Evolutionary conservation across 2,888 invertebrate species (phyloP), one percentile per base, ranked within the genome.

Genomic region (Oscheius sp.): DNA sequence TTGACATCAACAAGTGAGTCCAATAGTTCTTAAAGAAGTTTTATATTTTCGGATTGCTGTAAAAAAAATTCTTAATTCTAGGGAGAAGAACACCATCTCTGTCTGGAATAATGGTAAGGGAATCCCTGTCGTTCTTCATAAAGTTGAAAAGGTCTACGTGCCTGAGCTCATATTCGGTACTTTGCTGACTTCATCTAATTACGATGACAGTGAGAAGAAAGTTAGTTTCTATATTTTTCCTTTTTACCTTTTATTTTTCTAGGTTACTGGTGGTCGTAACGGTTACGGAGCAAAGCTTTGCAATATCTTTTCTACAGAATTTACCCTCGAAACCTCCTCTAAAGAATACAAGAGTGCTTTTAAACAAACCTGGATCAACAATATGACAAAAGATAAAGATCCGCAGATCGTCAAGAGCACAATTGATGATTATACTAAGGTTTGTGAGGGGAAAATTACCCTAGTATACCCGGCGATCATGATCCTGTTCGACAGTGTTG

Each of bases 131-230:
- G 94, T 92, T 0, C 91, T 93, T 90, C 98, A 99, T 86, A 93
- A 94, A 86, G 77, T 68, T 2, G 88, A 89, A 77, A 95, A 98
- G 81, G 95, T 98, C 94, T 97, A 90, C 88, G 96, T 99, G 2
- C 98, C 98, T 0, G 95, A 97, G 0, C 92, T 99, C 93, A 99
- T 99, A 82, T 99, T 99, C 87, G 98, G 98, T 12, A 96, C 98
- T 87, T 89, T 99, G 30, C 88, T 99, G 78, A 99, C 98, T 12
- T 97, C 97, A 0, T 97, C 96, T 5, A 99, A 99, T 87, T 99
- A 96, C 86, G 94, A 99, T 87, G 98, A 99, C 80, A 93, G 93
- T 79, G 94, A 99, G 86, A 93, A 94, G 86, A 98, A 98, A 89
- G 96, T 82, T 2, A 3, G 8, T 17, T 20, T 24, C 24, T 22